Base-by-base conservation (phyloP, 2,888 invertebrate species). In the Cheilosia soror region DNA sequence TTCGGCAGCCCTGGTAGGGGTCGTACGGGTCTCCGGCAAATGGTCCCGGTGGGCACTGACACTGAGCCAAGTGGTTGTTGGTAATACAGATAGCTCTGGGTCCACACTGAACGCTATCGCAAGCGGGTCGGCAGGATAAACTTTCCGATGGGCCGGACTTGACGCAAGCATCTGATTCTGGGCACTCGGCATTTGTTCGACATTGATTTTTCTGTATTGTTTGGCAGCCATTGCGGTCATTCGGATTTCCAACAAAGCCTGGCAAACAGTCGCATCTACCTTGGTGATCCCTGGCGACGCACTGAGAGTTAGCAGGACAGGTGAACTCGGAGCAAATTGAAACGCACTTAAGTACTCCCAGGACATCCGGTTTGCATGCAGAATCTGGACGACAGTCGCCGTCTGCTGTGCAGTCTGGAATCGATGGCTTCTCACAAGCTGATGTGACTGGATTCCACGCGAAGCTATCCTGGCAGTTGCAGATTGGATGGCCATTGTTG, bases 161-260 rank as follows among this genome's bases (percentile, higher is more conserved):
- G 89, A 94, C 94, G 90, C 98, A 98, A 15, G 95, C 94, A 90
- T 97, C 96, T 87, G 95, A 96, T 93, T 97, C 97, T 37, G 95
- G 93, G 89, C 98, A 98, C 90, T 97, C 96, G 40, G 95, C 95
- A 91, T 97, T 96, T 51, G 95, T 95, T 13, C 93, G 93, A 89
- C 98, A 98, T 90, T 96, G 94, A 89, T 97, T 95, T 90, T 95
- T 95, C 15, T 95, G 93, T 1, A 95, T 91, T 13, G 94, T 94
- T 88, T 95, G 94, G 89, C 98, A 98, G n/a, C 98, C 98, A 87
- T 95, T 95, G 29, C 98, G 94, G 90, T 97, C 96, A 89, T 97
- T 97, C 20, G 98, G 97, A 93, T 98, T 98, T 44, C 98, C 98
- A 11, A 95, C 94, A 91, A 95, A 98, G 4, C 97, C 97, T 47